Evolutionary conservation across 2,113 vertebrate species (phyloP), one percentile per base, ranked within the genome.

Genomic region (Micromys minutus): DNA sequence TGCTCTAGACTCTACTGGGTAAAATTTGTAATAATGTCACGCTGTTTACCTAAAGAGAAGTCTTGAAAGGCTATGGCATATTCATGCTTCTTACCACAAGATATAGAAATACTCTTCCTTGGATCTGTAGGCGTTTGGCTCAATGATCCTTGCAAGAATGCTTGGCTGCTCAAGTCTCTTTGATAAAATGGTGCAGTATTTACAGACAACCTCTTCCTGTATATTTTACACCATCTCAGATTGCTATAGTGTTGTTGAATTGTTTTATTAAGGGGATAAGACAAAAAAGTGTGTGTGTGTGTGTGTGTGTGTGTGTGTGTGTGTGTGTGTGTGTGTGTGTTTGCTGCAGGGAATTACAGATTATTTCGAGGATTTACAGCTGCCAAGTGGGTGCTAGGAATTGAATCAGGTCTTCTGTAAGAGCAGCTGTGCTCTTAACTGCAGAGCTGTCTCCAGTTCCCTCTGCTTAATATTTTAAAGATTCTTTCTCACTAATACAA

Each of bases 401-500:
- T 39, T 6, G 26, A 63, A 63, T 24, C 39, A 8, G 39, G 26
- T 84, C 55, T 29, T 84, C n/a, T 31, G 15, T 22, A 61, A 29
- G n/a, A 83, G 7, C 7, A 83, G 24, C n/a, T 39, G n/a, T 42
- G 57, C 15, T 83, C 57, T 45, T 42, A 63, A 63, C 57, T 45
- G 57, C 24, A 11, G 55, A 84, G 80, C 39, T 22, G 0, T 63
- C 57, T 84, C 57, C 15, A 63, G 26, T 45, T 63, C 39, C 21
- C 7, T 31, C 61, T 0, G 21, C 42, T 52, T 50, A 67, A 65
- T 31, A 77, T 93, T 93, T 57, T 69, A 92, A 94, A 95, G 11
- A 11, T 34, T 69, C 34, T 63, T 95, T 94, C 80, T 87, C 24
- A 85, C 19, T 76, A 91, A 87, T 45, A 91, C 52, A 87, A 91